phyloP scores from a whole-genome alignment of 2,888 invertebrate species.

The Eulithis prunata region DNA sequence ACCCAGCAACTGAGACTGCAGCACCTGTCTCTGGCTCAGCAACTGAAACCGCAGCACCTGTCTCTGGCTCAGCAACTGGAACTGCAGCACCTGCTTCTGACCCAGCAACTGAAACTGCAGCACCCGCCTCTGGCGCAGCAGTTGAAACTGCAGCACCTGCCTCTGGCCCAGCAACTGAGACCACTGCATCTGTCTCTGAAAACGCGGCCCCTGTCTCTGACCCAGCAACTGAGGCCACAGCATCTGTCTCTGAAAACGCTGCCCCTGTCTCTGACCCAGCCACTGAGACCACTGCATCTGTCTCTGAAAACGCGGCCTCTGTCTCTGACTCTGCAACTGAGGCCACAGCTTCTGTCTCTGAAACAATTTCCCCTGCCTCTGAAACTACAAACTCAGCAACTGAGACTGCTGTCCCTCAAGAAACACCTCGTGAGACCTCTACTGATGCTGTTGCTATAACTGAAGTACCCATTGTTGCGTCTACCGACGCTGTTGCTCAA shows the following conservation, averaged over 20 bases:
- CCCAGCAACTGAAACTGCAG: not conserved
- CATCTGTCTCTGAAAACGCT: not conserved
- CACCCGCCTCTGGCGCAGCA: constrained; percentile 13
- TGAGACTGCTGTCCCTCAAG: constrained; percentile 2
- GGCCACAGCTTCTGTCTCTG: constrained; percentile 2
- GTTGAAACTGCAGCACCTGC: constrained; percentile 8
- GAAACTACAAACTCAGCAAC: not conserved
- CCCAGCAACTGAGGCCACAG: constrained; percentile 8
- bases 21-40: constrained; percentile 36
- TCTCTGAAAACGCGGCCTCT: constrained; percentile 14
- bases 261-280: not conserved
- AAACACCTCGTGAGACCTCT: not conserved
- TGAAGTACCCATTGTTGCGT: not conserved
- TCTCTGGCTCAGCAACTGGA: constrained; percentile 3
- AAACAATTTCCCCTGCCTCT: constrained; percentile 6
- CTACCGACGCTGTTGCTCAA: constrained; percentile 6
- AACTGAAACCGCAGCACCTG: not conserved
- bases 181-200: not conserved
- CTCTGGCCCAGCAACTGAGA: constrained; percentile 11
- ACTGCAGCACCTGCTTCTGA: not conserved
- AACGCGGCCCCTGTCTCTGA: constrained; percentile 9
- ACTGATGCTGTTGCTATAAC: not conserved
- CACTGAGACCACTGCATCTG: not conserved
- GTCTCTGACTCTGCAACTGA: not conserved
- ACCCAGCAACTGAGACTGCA: constrained; percentile 7